Evolutionary conservation across 2,113 vertebrate species (phyloP).

Genomic region (Coptodon bakossiorum): DNA sequence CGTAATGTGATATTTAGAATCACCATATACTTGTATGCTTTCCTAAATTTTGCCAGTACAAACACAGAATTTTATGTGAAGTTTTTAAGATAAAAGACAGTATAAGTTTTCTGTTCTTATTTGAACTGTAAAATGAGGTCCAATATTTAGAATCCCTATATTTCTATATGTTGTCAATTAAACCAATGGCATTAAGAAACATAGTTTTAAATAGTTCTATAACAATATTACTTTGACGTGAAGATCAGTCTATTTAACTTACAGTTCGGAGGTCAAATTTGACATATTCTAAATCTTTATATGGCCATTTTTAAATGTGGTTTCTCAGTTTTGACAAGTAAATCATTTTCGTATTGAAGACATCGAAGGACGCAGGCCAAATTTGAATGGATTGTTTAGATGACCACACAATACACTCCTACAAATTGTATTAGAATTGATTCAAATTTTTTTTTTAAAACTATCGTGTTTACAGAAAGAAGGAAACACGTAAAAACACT

Average conservation of each 20-base stretch:
- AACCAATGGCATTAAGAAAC: neutral
- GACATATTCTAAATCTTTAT: neutral
- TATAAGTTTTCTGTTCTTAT: neutral
- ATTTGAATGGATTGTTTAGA: neutral
- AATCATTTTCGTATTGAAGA: neutral
- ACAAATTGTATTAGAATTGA: neutral
- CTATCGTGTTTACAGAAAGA: neutral
- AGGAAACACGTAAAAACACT: accelerated
- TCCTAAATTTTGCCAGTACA: neutral
- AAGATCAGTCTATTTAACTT: neutral
- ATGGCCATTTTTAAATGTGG: neutral
- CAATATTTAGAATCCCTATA: neutral
- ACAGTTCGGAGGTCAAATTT: accelerated
- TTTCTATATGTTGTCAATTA: neutral
- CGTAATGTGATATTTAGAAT: neutral
- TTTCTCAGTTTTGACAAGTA: neutral
- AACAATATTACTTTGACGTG: neutral
- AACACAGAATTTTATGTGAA: accelerated
- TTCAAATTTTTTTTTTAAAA: accelerated
- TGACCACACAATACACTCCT: accelerated
- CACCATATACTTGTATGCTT: accelerated
- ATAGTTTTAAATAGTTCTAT: neutral
- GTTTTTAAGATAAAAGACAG: neutral
- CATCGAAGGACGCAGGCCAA: accelerated
- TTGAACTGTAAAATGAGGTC: neutral